phyloP scores from a whole-genome alignment of 2,797 vertebrate genomes.

The Pelobates cultripes region DNA sequence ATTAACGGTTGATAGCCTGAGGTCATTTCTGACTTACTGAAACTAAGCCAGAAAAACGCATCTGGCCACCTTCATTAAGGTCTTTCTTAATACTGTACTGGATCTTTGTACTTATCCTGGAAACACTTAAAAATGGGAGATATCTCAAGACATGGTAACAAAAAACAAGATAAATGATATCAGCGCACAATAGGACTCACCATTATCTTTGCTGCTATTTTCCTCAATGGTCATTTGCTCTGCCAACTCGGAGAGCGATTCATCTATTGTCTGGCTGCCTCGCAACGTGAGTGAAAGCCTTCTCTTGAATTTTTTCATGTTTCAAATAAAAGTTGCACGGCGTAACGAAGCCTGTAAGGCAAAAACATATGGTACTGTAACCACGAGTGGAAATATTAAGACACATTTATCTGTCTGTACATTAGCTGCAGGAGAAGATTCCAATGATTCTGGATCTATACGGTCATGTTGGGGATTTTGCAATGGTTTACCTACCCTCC shows the following conservation, averaged over 20 bases:
- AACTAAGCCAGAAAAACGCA: no score
- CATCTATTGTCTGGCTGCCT: conserved; percentile 95
- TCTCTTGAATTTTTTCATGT: conserved; percentile 98
- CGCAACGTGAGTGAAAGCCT: conserved; percentile 93
- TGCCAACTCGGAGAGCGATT: conserved; percentile 93
- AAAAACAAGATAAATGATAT: background rate
- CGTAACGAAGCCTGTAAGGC: conserved; percentile 79
- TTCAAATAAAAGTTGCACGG: conserved; percentile 77
- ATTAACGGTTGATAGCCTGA: no score
- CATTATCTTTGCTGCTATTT: conserved; percentile 93
- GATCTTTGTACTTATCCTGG: no score
- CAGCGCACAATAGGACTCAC: conserved; percentile 66
- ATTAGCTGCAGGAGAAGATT: no score
- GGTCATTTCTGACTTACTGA: no score
- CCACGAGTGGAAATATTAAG: background rate
- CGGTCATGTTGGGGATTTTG: no score
- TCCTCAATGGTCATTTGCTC: conserved; percentile 99
- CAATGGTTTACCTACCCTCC: no score
- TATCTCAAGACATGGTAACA: background rate
- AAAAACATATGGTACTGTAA: background rate
- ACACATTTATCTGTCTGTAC: background rate
- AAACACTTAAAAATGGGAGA: background rate
- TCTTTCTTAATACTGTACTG: no score
- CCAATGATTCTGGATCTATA: no score
- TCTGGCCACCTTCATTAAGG: no score